Percentiles rank a stretch among this genome's conserved stretches.
These are phyloP conservation scores for Aphidius ervi DNA, from an alignment of 1,140 invertebrate genomes.

Conservation along the genomic window DNA sequence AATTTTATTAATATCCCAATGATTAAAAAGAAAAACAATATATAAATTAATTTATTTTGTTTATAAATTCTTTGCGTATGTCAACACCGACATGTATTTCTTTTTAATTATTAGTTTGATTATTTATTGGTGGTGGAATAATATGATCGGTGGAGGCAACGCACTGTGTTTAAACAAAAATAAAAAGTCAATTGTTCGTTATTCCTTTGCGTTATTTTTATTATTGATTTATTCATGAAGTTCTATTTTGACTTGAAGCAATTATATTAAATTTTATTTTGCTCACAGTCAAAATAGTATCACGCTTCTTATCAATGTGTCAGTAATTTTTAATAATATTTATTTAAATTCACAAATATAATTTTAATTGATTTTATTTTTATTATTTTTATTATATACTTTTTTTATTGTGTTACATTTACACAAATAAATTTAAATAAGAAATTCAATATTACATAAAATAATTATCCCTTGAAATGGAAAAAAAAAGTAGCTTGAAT, in stretches of 20 bases:
- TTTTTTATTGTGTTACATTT: too few relatives aligned
- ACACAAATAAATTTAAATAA: too few relatives aligned
- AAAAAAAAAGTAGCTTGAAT: too few relatives aligned
- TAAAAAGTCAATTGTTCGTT: slow-evolving; percentile 25
- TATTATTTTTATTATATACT: too few relatives aligned
- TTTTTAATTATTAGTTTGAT: slow-evolving; percentile 14
- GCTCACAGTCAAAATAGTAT: slow-evolving; percentile 41
- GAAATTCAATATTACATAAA: too few relatives aligned
- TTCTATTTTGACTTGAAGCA: slow-evolving; percentile 34
- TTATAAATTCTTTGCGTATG: slow-evolving; percentile 10
- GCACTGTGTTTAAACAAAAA: slow-evolving; percentile 19
- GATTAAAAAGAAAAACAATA: slow-evolving; percentile 1
- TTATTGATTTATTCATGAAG: slow-evolving; percentile 41
- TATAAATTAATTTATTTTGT: background rate
- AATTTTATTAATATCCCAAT: slow-evolving; percentile 2
- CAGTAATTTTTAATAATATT: slow-evolving; percentile 33
- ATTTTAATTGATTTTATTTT: too few relatives aligned
- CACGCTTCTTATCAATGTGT: slow-evolving; percentile 51
- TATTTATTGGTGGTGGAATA: slow-evolving; percentile 34
- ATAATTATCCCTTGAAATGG: too few relatives aligned
- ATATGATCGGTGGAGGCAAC: slow-evolving; percentile 40
- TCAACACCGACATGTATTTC: slow-evolving; percentile 17
- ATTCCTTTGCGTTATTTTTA: slow-evolving; percentile 31
- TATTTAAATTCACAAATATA: background rate
- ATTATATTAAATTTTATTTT: slow-evolving; percentile 23